Evolutionary conservation across 2,888 invertebrate genomes (phyloP).

Genomic region (Drosophila seclusa): DNA sequence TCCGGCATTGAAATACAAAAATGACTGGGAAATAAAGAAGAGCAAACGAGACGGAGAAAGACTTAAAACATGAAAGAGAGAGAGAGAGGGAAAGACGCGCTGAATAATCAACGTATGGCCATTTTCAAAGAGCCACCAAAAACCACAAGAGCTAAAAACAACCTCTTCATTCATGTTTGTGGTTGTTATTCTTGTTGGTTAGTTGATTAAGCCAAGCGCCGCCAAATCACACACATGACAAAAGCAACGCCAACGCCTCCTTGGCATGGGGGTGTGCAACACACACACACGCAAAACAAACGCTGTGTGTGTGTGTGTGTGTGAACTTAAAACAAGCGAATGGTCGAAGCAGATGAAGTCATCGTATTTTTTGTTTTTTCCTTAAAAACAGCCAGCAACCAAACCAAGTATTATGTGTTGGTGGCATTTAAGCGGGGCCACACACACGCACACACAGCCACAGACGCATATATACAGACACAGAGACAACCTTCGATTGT

Average conservation of each 20-base stretch:
- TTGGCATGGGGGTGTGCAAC: slow-evolving; percentile 46
- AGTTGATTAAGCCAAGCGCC: slow-evolving; percentile 43
- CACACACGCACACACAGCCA: slow-evolving; percentile 20
- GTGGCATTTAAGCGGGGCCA: slow-evolving; percentile 4
- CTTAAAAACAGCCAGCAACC: slow-evolving; percentile 48
- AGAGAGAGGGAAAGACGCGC: slow-evolving; percentile 1
- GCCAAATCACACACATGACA: slow-evolving; percentile 42
- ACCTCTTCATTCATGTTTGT: slow-evolving; percentile 9
- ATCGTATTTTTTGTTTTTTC: slow-evolving; percentile 64
- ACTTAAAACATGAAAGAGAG: not conserved
- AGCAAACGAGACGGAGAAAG: not conserved
- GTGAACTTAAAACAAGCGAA: slow-evolving; percentile 43
- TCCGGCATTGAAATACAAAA: slow-evolving; percentile 56
- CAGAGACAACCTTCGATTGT: not conserved
- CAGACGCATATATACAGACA: not conserved
- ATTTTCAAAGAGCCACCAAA: slow-evolving; percentile 10
- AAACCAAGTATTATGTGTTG: slow-evolving; percentile 24
- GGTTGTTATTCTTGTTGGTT: slow-evolving; percentile 14
- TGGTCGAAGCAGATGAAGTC: slow-evolving; percentile 68
- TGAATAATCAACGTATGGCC: slow-evolving; percentile 40
- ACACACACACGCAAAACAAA: slow-evolving; percentile 21
- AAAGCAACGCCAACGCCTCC: slow-evolving; percentile 41
- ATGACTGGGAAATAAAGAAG: not conserved
- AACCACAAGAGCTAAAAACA: slow-evolving; percentile 3
- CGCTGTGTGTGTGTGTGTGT: slow-evolving; percentile 19